Evolutionary conservation across 2,797 vertebrate species (phyloP), one percentile per base, ranked within the genome.

Genomic region (Rhabdophis nuchalis): DNA sequence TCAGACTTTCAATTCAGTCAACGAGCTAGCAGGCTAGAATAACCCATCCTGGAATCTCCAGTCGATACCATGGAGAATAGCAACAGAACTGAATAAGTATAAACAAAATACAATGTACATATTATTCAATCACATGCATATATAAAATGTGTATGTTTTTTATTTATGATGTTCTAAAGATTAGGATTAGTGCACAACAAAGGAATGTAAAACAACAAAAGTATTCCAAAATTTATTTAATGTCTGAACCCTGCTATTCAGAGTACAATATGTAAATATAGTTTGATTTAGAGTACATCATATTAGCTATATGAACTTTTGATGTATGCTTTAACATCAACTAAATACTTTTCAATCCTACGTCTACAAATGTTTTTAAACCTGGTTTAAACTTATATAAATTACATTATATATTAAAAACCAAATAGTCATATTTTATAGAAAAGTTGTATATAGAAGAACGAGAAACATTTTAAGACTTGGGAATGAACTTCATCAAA

Each of bases 71-170:
- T 50, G 46, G 46, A 50, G 46, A 50, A 96, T 58, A 96, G 94
- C 96, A 96, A 87, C 92, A 93, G 92, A 93, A 97, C 92, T 93
- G 93, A n/a, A 29, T 53, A 85, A 77, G 60, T 89, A 92, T 87
- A 90, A 92, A 87, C 90, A 96, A 95, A 97, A 96, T 97, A 97
- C 97, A 97, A 97, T 96, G 97, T 95, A 96, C 52, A 94, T 82
- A 94, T 97, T 97, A 95, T 97, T 97, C 96, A 97, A 97, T 89
- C 95, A 96, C 96, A 97, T 93, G 96, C 93, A 97, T 95, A 97
- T 94, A 96, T 61, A 96, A 95, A 96, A 95, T 94, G 95, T 92
- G 96, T 92, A 95, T 91, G 88, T 82, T 92, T 91, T 93, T 93
- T 95, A 96, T 96, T 93, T 96, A 95, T 93, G 96, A 13, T 68